phyloP scores from a whole-genome alignment of 2,888 invertebrate genomes.

The Lasioglossum villosulum region DNA sequence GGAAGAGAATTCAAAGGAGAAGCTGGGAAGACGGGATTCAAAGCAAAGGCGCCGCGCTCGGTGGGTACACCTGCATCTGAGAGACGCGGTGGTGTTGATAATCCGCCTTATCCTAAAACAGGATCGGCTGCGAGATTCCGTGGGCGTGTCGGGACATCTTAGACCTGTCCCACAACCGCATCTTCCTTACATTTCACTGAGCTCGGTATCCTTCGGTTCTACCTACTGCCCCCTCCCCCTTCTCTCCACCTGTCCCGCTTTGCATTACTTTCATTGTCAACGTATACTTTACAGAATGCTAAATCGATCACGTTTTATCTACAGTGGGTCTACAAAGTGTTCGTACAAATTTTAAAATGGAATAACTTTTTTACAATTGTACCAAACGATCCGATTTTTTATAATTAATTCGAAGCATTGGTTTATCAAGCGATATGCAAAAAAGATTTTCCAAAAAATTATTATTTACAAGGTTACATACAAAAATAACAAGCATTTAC shows the following conservation, averaged over 20 bases:
- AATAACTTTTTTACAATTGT: too few species aligned
- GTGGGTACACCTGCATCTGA: constrained; percentile 60
- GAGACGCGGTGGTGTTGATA: constrained; percentile 64
- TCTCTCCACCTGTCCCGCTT: constrained; percentile 4
- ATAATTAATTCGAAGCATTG: too few species aligned
- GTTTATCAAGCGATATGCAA: too few species aligned
- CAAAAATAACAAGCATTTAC: too few species aligned
- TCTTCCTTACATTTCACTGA: constrained; percentile 35
- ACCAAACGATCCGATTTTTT: too few species aligned
- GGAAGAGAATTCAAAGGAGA: background rate
- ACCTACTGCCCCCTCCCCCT: background rate
- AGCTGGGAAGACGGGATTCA: constrained; percentile 10
- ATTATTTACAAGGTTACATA: too few species aligned
- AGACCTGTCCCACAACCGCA: constrained; percentile 12
- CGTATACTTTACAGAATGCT: background rate
- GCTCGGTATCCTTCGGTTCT: constrained; percentile 12
- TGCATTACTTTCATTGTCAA: background rate
- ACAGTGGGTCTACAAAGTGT: too few species aligned
- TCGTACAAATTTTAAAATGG: too few species aligned
- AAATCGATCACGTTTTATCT: background rate
- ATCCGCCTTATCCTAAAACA: constrained; percentile 75
- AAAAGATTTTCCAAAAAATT: too few species aligned
- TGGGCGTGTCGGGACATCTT: constrained; percentile 62
- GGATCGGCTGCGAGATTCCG: constrained; percentile 62
- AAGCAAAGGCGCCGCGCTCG: constrained; percentile 44